phyloP scores from a whole-genome alignment of 2,113 vertebrate species.

The Leptobrachium ailaonicum region DNA sequence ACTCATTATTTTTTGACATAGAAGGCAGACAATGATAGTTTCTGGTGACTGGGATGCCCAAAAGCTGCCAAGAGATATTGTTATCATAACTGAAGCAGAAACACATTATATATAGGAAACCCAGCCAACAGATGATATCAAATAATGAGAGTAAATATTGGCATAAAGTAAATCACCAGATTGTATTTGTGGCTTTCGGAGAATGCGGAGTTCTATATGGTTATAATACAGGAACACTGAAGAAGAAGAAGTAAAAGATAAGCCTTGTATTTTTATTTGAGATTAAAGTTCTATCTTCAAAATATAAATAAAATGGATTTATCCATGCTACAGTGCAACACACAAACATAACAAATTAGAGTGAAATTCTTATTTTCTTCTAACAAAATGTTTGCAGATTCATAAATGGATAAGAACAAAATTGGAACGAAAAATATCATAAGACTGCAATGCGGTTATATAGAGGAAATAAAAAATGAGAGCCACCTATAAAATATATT shows the following conservation, averaged over 20 bases:
- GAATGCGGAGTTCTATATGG: neutral
- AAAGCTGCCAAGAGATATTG: constrained; percentile 68
- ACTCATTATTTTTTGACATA: constrained; percentile 53
- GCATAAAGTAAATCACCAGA: neutral
- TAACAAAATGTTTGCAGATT: too few species aligned
- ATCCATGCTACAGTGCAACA: too few species aligned
- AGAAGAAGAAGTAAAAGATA: neutral
- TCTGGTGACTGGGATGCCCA: constrained; percentile 59
- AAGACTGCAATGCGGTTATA: too few species aligned
- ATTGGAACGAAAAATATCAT: too few species aligned
- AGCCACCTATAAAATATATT: too few species aligned
- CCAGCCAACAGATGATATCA: constrained; percentile 31
- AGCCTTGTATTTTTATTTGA: neutral
- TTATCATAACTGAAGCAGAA: constrained; percentile 69
- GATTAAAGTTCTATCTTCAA: neutral
- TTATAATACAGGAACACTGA: neutral
- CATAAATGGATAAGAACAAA: too few species aligned
- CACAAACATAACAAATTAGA: too few species aligned
- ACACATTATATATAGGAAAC: constrained; percentile 42
- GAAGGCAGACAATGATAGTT: constrained; percentile 55
- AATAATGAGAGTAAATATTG: constrained; percentile 35
- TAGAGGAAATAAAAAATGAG: too few species aligned
- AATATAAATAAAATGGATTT: too few species aligned
- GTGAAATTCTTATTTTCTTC: too few species aligned
- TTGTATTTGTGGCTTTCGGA: constrained; percentile 8